Conservation (phyloP, 2,888 invertebrate species). For the Plagiodera versicolora region DNA sequence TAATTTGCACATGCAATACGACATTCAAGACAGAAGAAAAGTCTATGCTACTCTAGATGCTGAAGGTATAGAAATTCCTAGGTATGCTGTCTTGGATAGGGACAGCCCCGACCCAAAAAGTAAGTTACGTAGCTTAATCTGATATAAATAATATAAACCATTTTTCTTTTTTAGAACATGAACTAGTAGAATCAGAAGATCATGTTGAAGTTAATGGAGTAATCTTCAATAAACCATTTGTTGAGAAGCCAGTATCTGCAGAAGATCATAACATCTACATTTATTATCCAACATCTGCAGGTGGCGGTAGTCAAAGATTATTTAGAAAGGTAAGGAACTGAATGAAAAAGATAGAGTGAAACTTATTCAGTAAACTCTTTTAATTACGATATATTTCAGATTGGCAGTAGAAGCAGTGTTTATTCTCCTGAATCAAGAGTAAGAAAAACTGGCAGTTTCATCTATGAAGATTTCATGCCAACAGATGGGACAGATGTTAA, state of each 20-base stretch:
- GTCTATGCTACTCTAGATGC: conserved; percentile 93
- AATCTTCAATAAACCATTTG: conserved; percentile 96
- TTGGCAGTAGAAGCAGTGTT: conserved; percentile 97
- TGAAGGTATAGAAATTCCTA: conserved; percentile 96
- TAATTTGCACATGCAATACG: conserved; percentile 97
- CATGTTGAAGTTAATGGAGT: conserved; percentile 96
- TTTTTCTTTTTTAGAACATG: conserved; percentile 68
- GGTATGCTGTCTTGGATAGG: conserved; percentile 95
- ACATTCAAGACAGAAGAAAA: conserved; percentile 91
- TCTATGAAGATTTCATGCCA: conserved; percentile 99
- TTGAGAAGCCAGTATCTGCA: conserved; percentile 98
- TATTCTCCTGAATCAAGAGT: conserved; percentile 97
- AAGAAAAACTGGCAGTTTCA: conserved; percentile 95
- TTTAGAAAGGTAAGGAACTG: conserved; percentile 86
- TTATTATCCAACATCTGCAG: conserved; percentile 98
- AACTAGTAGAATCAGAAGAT: conserved; percentile 93
- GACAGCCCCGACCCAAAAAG: conserved; percentile 90
- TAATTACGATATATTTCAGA: conserved; percentile 60
- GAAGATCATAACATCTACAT: conserved; percentile 99
- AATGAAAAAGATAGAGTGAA: too few species aligned
- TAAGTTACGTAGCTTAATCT: conserved; percentile 54
- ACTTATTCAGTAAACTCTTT: too few species aligned
- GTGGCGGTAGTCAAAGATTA: conserved; percentile 94
- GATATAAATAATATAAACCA: neutral
- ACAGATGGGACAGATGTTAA: conserved; percentile 81